Base-by-base conservation (phyloP, 2,888 invertebrate species). In the Phania funesta region DNA sequence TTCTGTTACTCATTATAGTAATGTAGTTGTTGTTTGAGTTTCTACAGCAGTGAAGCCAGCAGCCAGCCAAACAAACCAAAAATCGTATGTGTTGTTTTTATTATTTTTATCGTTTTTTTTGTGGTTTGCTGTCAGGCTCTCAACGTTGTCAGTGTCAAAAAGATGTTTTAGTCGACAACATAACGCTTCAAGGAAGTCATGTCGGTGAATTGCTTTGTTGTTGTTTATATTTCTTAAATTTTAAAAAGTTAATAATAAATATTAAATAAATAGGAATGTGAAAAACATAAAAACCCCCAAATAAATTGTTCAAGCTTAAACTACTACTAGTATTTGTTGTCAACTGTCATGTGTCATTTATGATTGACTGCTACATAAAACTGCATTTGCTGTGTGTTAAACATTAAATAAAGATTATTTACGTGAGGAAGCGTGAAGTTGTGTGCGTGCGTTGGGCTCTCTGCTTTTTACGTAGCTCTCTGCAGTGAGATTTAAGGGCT, bases 151-250 rank as follows among this genome's bases (percentile, higher is more conserved):
- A 90, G 90, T 90, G 90, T 90, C 91, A 90, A 90, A 90, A 89
- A 90, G 89, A 90, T 90, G 88, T 89, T 90, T 90, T 89, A 90
- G 90, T 90, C 89, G 90, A 89, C 88, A 88, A 89, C 89, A 89
- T 88, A 88, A 89, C 88, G 89, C 87, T 89, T 88, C 87, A 88
- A 89, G 87, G 89, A 85, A 87, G 90, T 89, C 89, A 89, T 90
- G 90, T 90, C 87, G 87, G 87, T 65, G 85, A 80, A 85, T 78
- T 84, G 74, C 80, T 71, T 84, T 83, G 80, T 75, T 67, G 41
- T 50, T 75, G 67, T 65, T 74, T 80, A 52, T 75, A 7, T 41
- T 18, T 44, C 6, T 4, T 44, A 41, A 62, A 46, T 44, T 32
- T 48, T 32, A 22, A 32, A 26, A 18, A 18, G 26, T 50, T 16